Conservation (phyloP, 2,113 vertebrate species). For the Protobothrops mucrosquamatus region DNA sequence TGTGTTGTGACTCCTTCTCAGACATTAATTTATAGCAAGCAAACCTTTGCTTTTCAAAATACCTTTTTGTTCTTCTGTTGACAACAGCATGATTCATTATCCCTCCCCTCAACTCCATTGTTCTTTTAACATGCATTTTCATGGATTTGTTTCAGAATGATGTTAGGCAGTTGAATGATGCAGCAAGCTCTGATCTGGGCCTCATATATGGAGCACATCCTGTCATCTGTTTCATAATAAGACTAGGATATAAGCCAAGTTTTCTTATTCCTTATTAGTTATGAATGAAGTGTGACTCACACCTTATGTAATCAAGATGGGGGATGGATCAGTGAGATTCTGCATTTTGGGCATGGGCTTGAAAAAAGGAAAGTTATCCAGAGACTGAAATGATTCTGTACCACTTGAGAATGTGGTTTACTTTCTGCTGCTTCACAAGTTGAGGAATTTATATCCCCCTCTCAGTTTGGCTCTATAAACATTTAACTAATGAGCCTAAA, state of each 20-base stretch:
- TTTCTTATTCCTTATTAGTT: constrained; percentile 8
- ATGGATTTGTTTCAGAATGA: background rate
- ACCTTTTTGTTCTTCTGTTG: background rate
- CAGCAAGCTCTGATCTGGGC: background rate
- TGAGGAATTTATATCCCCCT: background rate
- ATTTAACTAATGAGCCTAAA: background rate
- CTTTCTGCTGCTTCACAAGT: background rate
- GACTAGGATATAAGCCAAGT: background rate
- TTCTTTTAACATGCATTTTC: background rate
- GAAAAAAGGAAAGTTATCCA: background rate
- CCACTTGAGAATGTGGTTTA: background rate
- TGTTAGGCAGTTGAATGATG: background rate
- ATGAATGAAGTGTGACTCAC: constrained; percentile 19
- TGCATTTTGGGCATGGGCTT: background rate
- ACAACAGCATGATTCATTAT: background rate
- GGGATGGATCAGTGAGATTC: background rate
- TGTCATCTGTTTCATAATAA: constrained; percentile 4
- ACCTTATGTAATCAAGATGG: constrained; percentile 13
- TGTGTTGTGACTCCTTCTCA: background rate
- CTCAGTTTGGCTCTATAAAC: background rate
- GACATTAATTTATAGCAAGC: background rate
- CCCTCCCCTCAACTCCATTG: background rate
- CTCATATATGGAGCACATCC: constrained; percentile 1
- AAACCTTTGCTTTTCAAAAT: background rate
- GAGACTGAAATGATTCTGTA: background rate